Percentiles rank a stretch among this genome's conserved stretches.
These are phyloP conservation scores for Steinernema feltiae DNA, from an alignment of 1,140 invertebrate species.

Conservation along the genomic window DNA sequence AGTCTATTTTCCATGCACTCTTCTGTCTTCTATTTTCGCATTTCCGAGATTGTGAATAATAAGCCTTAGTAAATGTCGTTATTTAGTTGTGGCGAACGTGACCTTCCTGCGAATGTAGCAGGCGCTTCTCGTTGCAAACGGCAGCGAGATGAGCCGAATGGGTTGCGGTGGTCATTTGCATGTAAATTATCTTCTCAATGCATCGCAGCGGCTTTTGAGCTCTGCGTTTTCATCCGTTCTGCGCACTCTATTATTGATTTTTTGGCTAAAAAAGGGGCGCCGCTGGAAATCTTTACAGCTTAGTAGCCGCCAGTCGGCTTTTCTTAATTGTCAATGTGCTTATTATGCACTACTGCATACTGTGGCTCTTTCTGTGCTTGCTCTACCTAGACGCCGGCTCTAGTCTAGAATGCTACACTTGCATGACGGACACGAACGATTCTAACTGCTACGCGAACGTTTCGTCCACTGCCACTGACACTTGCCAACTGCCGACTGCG, in stretches of 20 bases:
- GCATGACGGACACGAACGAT: not conserved
- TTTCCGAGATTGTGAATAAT: too few relatives aligned
- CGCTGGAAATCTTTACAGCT: not conserved
- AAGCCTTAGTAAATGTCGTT: too few relatives aligned
- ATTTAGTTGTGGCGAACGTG: too few relatives aligned
- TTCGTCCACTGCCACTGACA: not conserved
- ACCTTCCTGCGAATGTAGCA: not conserved
- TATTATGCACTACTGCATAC: not conserved
- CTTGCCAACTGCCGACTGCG: not conserved
- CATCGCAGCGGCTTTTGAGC: slow-evolving; percentile 10
- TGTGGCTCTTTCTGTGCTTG: not conserved
- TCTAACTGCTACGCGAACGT: not conserved
- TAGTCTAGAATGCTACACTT: not conserved
- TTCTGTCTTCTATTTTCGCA: not conserved
- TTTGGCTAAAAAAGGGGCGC: slow-evolving; percentile 7
- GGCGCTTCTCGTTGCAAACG: too few relatives aligned
- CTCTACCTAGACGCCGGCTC: not conserved
- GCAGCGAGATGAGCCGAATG: not conserved
- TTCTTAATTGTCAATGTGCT: slow-evolving; percentile 2
- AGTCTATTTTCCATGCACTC: not conserved
- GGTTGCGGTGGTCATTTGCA: not conserved
- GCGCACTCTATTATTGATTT: slow-evolving; percentile 5
- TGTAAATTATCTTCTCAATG: not conserved
- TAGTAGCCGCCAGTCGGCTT: not conserved
- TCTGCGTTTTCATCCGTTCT: not conserved